Base-by-base conservation (phyloP, 1,140 invertebrate genomes). In the Bombus picipes region DNA sequence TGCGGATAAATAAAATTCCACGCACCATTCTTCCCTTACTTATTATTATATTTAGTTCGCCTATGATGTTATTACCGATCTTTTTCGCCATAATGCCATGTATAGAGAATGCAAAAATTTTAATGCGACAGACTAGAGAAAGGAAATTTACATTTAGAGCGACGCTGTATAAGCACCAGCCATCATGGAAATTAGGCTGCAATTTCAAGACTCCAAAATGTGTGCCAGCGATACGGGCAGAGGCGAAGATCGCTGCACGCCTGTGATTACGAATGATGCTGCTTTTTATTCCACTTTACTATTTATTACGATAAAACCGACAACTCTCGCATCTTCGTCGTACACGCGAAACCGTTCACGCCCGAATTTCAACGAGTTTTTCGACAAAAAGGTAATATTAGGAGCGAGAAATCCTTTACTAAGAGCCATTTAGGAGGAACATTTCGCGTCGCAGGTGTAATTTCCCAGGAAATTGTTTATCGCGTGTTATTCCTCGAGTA, bases 51-150 rank as follows among this genome's bases (percentile, higher is more conserved):
- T 5, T 65, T 41, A 22, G 28, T 12, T 25, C 22, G 2, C 39
- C 73, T 77, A 70, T 70, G 22, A 83, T 57, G 25, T 65, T 66
- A 53, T 53, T 76, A 74, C 4, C 59, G 13, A 25, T 47, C 18
- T 13, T 12, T 65, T 5, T n/a, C 9, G 9, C 8, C 18, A 34
- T 76, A 76, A 53, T 53, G 6, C 5, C n/a, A 25, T 4, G 13
- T 3, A n/a, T 62, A 18, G 22, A 25, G 34, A 28, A 18, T 57
- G 28, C 25, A 72, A n/a, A 47, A 81, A 85, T 81, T 66, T 81
- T n/a, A 43, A 81, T 85, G 13, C 71, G 43, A 68, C 57, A 53
- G 73, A 22, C 68, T 77, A 81, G 87, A 86, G 86, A 75, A 88
- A 74, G 34, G 71, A 81, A 71, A 85, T 87, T 66, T 80, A 41